Percentiles rank a stretch among this genome's conserved stretches.
Evolutionary conservation across 2,113 vertebrate species (phyloP).

Genomic region (Coptodon rendalli): DNA sequence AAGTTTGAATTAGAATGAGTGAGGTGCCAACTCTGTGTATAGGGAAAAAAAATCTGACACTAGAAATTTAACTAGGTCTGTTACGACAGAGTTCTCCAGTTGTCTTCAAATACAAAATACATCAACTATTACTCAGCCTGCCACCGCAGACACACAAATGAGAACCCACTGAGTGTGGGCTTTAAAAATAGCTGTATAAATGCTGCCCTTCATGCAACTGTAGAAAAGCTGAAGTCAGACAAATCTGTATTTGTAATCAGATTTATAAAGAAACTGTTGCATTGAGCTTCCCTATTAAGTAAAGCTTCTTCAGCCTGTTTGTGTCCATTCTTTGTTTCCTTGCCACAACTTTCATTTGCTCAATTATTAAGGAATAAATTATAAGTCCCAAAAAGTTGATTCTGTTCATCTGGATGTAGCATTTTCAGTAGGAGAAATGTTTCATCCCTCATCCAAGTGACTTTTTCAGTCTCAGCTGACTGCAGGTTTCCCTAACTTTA

Average conservation of each 20-base stretch:
- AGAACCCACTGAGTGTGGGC: not conserved
- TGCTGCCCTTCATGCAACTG: not conserved
- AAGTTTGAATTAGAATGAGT: not conserved
- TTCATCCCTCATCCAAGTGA: not conserved
- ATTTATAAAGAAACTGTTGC: not conserved
- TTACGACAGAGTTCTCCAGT: not conserved
- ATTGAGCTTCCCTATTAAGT: fast-evolving
- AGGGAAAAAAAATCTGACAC: not conserved
- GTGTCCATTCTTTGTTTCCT: not conserved
- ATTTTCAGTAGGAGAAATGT: not conserved
- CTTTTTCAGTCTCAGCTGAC: not conserved
- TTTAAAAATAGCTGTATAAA: not conserved
- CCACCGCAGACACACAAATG: not conserved
- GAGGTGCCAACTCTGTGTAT: not conserved
- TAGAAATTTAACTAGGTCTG: not conserved
- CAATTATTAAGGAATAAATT: not conserved
- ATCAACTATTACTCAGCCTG: not conserved
- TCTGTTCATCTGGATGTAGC: fast-evolving
- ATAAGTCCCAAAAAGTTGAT: not conserved
- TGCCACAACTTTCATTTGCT: not conserved
- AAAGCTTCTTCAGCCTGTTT: not conserved
- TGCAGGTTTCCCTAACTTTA: not conserved
- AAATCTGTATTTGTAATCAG: not conserved
- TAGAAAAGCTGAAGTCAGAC: fast-evolving
- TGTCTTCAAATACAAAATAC: not conserved